phyloP scores from a whole-genome alignment of 2,797 vertebrate genomes.

The Rhabdomys pumilio region DNA sequence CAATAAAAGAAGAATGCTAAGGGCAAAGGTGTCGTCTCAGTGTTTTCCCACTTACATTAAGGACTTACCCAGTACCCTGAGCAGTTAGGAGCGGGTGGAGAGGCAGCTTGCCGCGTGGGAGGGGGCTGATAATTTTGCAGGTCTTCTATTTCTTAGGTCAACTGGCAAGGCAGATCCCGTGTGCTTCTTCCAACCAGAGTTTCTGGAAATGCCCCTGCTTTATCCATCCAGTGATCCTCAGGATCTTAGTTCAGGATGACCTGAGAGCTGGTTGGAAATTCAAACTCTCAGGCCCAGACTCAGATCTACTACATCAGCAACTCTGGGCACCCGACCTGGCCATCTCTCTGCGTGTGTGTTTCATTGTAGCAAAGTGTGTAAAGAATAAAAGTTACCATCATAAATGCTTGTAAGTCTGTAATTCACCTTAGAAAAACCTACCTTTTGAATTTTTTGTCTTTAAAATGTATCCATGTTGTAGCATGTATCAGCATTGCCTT shows the following conservation, averaged over 20 bases:
- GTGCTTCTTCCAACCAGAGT: background rate
- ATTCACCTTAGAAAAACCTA: background rate
- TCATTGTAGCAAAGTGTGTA: background rate
- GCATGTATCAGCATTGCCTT: background rate
- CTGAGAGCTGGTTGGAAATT: background rate
- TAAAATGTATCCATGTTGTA: background rate
- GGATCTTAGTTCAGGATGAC: background rate
- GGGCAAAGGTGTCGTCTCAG: background rate
- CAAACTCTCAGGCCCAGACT: background rate
- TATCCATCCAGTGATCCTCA: background rate
- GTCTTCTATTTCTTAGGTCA: background rate
- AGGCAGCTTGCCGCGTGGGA: background rate
- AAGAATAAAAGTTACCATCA: slow-evolving; percentile 4
- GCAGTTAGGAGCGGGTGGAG: background rate
- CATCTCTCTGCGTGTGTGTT: background rate
- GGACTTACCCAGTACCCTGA: background rate
- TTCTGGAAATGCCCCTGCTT: background rate
- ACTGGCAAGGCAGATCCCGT: background rate
- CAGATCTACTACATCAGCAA: background rate
- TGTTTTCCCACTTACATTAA: background rate
- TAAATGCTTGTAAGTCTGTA: background rate
- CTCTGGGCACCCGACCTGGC: background rate
- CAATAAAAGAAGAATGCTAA: slow-evolving; percentile 10
- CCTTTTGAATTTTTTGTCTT: background rate
- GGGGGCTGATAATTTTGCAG: background rate